Evolutionary conservation across 2,113 vertebrate species (phyloP).

Genomic region (Climacteris rufus): DNA sequence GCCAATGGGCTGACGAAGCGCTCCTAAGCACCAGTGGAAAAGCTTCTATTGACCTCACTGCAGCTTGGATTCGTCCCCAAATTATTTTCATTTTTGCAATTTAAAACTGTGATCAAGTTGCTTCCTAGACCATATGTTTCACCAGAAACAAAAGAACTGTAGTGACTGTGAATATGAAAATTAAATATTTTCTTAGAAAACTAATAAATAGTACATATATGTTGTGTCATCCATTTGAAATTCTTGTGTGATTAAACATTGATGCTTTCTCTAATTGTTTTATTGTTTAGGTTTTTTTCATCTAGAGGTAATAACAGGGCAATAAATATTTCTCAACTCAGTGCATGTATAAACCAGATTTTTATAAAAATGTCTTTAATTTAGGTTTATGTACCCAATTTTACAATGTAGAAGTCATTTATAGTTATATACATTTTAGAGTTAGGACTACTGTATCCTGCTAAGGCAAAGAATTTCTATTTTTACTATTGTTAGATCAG

Average conservation of each 20-base stretch:
- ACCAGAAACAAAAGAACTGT: neutral
- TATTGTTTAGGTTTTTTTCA: neutral
- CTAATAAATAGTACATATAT: neutral
- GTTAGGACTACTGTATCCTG: neutral
- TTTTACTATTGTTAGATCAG: neutral
- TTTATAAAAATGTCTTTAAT: slow-evolving; percentile 9
- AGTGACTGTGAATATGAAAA: neutral
- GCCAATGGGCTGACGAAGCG: neutral
- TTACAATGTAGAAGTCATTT: neutral
- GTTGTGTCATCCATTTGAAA: neutral
- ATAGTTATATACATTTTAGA: neutral
- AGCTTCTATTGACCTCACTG: neutral
- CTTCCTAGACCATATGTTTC: neutral
- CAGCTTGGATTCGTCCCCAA: neutral
- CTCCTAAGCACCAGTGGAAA: neutral
- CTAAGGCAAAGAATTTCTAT: neutral
- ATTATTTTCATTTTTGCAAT: neutral
- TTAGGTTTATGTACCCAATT: neutral
- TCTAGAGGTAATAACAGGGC: neutral
- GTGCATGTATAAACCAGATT: neutral
- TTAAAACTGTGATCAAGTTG: neutral
- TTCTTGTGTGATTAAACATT: neutral
- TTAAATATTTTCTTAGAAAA: neutral
- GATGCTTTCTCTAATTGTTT: neutral
- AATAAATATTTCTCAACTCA: slow-evolving; percentile 17